These are phyloP conservation scores for Neodontobutis hainanensis DNA, from an alignment of 2,113 vertebrate species.

Conservation along the genomic window DNA sequence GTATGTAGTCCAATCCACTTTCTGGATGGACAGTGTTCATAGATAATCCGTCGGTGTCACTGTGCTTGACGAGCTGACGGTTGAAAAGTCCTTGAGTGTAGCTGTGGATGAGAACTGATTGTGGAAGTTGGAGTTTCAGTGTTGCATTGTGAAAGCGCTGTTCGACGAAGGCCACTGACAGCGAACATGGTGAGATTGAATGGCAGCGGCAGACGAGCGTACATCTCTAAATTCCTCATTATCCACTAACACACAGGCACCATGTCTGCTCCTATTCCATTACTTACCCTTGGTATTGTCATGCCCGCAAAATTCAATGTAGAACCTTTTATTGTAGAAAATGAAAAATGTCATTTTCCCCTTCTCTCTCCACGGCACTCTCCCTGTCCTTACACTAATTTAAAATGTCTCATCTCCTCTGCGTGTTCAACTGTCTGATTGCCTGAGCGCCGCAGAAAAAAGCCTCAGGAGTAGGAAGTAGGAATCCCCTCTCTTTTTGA, in stretches of 20 bases:
- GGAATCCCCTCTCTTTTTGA: conserved; percentile 76
- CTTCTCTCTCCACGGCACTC: conserved; percentile 49
- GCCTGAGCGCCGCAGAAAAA: conserved; percentile 71
- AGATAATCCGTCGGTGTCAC: not conserved
- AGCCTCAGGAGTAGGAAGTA: conserved; percentile 72
- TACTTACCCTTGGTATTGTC: conserved; percentile 74
- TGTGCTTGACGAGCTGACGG: conserved; percentile 15
- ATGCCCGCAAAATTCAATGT: conserved; percentile 78
- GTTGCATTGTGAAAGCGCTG: conserved; percentile 47
- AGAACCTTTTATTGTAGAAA: conserved; percentile 77
- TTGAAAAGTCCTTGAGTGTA: conserved; percentile 1
- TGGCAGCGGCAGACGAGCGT: conserved; percentile 53
- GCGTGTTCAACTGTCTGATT: conserved; percentile 77
- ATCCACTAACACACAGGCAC: conserved; percentile 72
- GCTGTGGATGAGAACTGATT: conserved; percentile 13
- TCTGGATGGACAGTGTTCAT: too few relatives aligned
- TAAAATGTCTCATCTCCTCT: conserved; percentile 80
- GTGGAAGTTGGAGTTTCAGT: conserved; percentile 32
- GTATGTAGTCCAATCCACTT: too few relatives aligned
- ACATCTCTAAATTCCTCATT: conserved; percentile 76
- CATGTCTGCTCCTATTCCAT: conserved; percentile 72
- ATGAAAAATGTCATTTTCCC: conserved; percentile 74
- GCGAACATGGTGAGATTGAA: conserved; percentile 53
- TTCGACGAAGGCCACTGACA: conserved; percentile 46
- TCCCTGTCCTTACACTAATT: conserved; percentile 70